Evolutionary conservation across 2,888 invertebrate genomes (phyloP).

Genomic region (Platycnemis pennipes): DNA sequence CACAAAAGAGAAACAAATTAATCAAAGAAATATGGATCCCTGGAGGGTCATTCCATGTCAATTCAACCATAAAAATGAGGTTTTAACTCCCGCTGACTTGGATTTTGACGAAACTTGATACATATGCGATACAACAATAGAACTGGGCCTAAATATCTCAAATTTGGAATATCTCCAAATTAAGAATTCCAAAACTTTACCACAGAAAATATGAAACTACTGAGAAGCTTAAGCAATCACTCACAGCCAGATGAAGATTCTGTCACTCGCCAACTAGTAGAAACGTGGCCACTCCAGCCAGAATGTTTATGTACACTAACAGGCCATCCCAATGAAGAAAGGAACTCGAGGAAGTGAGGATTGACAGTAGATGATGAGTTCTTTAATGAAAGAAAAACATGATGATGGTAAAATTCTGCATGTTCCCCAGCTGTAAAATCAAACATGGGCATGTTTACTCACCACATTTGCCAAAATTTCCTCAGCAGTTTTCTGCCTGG

Average conservation of each 20-base stretch:
- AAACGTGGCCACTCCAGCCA: slow-evolving; percentile 96
- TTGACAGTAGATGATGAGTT: slow-evolving; percentile 76
- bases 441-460: slow-evolving; percentile 74
- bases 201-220: not conserved
- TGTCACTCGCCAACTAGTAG: slow-evolving; percentile 89
- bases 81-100: no score
- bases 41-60: no score
- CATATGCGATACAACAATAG: no score
- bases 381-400: not conserved
- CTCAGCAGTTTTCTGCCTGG: slow-evolving; percentile 88
- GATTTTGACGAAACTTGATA: not conserved
- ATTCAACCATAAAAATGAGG: no score
- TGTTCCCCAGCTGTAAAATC: not conserved
- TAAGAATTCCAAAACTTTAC: not conserved
- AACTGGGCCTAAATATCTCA: no score
- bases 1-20: no score
- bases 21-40: no score
- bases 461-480: slow-evolving; percentile 92
- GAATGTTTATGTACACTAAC: slow-evolving; percentile 92
- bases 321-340: slow-evolving; percentile 91
- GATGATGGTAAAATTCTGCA: not conserved
- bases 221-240: no score
- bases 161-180: not conserved
- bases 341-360: slow-evolving; percentile 82
- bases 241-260: slow-evolving; percentile 63